phyloP scores from a whole-genome alignment of 2,113 vertebrate species.

The Leucoraja erinaceus region DNA sequence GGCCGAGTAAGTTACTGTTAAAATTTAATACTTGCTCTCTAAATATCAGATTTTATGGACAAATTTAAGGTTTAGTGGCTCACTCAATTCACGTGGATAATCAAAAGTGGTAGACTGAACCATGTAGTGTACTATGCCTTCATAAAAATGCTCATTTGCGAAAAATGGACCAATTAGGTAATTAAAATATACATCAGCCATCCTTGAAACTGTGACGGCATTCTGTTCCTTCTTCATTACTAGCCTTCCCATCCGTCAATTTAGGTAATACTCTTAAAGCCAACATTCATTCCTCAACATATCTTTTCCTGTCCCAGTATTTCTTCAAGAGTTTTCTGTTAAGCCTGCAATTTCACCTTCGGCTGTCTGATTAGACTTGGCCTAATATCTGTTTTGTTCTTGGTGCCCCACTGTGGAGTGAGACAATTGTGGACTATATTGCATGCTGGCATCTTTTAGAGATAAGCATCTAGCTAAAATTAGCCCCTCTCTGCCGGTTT shows the following conservation, averaged over 20 bases:
- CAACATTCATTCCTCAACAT: not conserved
- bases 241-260: not conserved
- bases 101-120: not conserved
- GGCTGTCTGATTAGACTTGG: not conserved
- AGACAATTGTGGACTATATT: not conserved
- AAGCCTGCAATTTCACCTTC: not conserved
- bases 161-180: not conserved
- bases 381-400: not conserved
- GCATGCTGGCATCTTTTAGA: not conserved
- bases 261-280: not conserved
- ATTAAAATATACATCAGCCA: not conserved
- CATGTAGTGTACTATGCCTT: not conserved
- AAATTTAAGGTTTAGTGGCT: not conserved
- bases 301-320: not conserved
- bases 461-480: not conserved
- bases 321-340: not conserved
- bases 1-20: constrained; percentile 74
- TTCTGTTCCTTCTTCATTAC: not conserved
- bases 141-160: not conserved
- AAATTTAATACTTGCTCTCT: not conserved
- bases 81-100: not conserved
- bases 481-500: not conserved
- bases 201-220: not conserved
- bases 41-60: not conserved
- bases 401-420: not conserved